Conservation (phyloP, 2,113 vertebrate genomes). For the Zosterops hypoxanthus region DNA sequence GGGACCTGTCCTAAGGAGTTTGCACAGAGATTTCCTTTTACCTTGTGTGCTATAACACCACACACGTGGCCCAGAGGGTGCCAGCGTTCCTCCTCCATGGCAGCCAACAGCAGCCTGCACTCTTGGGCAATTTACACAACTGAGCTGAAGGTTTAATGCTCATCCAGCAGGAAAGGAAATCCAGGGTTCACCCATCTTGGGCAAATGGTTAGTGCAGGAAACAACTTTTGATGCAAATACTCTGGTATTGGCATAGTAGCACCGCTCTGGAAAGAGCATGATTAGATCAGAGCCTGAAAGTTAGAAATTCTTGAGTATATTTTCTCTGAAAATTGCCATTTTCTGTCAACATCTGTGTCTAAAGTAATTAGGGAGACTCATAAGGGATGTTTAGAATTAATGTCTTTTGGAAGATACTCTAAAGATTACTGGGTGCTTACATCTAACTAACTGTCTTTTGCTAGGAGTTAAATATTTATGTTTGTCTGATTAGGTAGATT, state of each 20-base stretch:
- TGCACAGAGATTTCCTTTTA: background rate
- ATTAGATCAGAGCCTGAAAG: background rate
- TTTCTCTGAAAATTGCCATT: background rate
- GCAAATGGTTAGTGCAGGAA: background rate
- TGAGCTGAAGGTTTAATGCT: background rate
- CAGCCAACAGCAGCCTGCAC: background rate
- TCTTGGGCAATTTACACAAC: background rate
- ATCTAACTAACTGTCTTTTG: background rate
- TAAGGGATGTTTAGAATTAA: background rate
- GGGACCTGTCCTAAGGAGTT: background rate
- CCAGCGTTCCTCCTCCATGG: background rate
- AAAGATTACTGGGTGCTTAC: background rate
- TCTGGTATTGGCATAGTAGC: background rate
- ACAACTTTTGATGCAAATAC: background rate
- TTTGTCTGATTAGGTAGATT: background rate
- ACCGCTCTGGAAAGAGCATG: background rate
- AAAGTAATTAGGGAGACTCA: background rate
- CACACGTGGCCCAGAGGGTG: background rate
- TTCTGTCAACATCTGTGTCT: background rate
- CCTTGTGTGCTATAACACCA: background rate
- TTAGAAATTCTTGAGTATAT: background rate
- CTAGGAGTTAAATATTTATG: background rate
- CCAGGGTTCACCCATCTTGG: background rate
- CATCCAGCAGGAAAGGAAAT: background rate
- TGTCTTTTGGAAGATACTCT: background rate